Percentiles rank a stretch among this genome's conserved stretches.
Conservation (phyloP, 2,888 invertebrate species). For the Gonocerus acuteangulatus region DNA sequence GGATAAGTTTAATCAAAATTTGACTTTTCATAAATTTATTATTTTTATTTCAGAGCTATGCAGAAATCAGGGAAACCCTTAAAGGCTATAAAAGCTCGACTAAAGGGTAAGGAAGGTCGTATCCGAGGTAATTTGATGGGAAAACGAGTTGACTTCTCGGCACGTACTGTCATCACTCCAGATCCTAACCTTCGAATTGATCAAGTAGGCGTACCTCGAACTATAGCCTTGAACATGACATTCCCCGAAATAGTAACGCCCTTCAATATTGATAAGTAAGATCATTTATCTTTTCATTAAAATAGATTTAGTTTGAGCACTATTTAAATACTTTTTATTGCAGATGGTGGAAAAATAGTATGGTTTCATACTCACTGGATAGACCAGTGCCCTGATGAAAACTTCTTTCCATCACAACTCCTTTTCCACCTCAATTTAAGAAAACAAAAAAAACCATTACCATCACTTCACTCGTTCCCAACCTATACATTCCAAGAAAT, state of each 20-base stretch:
- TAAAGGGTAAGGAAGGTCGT: constrained; percentile 97
- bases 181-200: constrained; percentile 91
- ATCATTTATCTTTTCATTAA: constrained; percentile 29
- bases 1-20: too few relatives aligned
- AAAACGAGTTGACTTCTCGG: constrained; percentile 98
- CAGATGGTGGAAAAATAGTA: too few relatives aligned
- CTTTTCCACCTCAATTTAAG: too few relatives aligned
- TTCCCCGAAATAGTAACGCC: constrained; percentile 99
- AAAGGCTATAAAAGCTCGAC: constrained; percentile 91
- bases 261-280: constrained; percentile 90
- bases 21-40: too few relatives aligned
- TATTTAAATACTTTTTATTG: not conserved
- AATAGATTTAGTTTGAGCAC: constrained; percentile 41
- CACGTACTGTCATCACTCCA: constrained; percentile 95
- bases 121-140: constrained; percentile 99
- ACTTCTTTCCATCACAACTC: not conserved
- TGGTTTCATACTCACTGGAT: too few relatives aligned
- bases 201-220: constrained; percentile 91
- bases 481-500: too few relatives aligned
- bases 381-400: not conserved
- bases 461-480: too few relatives aligned
- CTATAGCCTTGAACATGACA: constrained; percentile 97
- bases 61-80: constrained; percentile 98
- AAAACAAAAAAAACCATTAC: too few relatives aligned
- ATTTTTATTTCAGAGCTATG: constrained; percentile 65